Percentiles rank a stretch among this genome's conserved stretches.
Evolutionary conservation across 1,140 invertebrate species (phyloP).

Genomic region (Penaeus japonicus): DNA sequence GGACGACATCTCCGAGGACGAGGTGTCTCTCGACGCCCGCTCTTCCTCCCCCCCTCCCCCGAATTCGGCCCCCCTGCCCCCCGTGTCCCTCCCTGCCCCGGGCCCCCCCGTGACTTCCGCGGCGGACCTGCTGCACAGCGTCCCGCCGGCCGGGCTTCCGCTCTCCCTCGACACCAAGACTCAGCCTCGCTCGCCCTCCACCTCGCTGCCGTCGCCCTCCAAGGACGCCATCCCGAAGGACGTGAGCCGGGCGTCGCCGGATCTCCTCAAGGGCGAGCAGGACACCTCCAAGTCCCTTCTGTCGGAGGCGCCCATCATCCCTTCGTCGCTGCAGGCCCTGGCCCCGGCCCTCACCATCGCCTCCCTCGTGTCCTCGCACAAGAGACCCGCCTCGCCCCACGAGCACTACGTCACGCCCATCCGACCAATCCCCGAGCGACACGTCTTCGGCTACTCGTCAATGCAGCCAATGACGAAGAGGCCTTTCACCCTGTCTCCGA

Average conservation of each 20-base stretch:
- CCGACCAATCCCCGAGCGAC: constrained; percentile 47
- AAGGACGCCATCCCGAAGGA: constrained; percentile 19
- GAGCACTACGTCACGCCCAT: constrained; percentile 48
- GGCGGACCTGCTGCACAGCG: not conserved
- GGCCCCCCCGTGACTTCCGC: not conserved
- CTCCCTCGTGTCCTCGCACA: constrained; percentile 45
- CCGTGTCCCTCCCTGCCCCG: not conserved
- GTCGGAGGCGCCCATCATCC: constrained; percentile 19
- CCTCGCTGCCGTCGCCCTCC: not conserved
- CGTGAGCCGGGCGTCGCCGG: constrained; percentile 14
- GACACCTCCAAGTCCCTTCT: constrained; percentile 22
- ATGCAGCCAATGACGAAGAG: constrained; percentile 47
- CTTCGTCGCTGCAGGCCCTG: constrained; percentile 32
- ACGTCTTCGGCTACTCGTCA: constrained; percentile 41
- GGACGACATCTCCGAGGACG: constrained; percentile 58
- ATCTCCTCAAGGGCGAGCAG: not conserved
- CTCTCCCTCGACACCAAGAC: constrained; percentile 36
- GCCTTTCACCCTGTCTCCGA: constrained; percentile 47
- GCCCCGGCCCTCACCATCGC: constrained; percentile 46
- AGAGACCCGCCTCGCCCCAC: constrained; percentile 37
- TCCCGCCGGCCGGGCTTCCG: constrained; percentile 3
- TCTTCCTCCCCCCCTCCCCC: constrained; percentile 36
- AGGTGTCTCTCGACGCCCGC: constrained; percentile 40
- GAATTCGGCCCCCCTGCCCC: not conserved
- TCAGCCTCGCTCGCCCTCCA: not conserved